Percentiles rank a stretch among this genome's conserved stretches.
These are phyloP conservation scores for Corythornis leucogaster DNA, from an alignment of 2,797 vertebrate species.

Conservation along the genomic window DNA sequence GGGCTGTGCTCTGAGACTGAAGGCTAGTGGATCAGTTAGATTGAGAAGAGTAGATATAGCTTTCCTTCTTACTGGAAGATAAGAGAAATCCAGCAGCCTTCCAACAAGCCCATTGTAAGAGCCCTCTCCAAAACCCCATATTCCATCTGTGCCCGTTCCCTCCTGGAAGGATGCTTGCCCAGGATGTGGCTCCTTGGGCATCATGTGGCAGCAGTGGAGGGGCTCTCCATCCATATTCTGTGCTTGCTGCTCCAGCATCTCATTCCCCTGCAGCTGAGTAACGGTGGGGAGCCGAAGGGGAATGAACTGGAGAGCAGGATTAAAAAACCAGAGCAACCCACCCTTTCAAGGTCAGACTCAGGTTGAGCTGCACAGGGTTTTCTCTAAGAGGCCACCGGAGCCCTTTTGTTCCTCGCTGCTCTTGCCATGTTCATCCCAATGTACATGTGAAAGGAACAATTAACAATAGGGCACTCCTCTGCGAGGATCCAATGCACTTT, in stretches of 20 bases:
- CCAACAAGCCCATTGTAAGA: background rate
- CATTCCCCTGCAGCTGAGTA: conserved; percentile 44
- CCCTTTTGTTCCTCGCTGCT: conserved; percentile 84
- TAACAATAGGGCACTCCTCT: conserved; percentile 87
- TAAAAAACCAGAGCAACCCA: conserved; percentile 63
- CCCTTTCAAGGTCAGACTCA: conserved; percentile 76
- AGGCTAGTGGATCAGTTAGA: background rate
- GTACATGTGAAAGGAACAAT: conserved; percentile 90
- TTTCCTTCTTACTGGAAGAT: background rate
- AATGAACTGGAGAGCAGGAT: conserved; percentile 1
- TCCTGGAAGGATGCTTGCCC: background rate
- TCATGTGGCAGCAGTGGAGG: background rate
- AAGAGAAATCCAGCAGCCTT: background rate
- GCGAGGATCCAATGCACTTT: conserved; percentile 83
- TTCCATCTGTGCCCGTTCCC: background rate
- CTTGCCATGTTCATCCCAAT: conserved; percentile 84
- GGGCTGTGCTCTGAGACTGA: background rate
- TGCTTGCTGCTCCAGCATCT: background rate
- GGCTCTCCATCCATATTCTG: background rate
- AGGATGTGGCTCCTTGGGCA: background rate
- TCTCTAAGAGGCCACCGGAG: conserved; percentile 78
- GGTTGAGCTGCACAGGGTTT: conserved; percentile 73
- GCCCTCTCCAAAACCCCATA: background rate
- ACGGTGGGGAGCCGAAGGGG: background rate
- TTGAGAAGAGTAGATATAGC: background rate